phyloP scores from a whole-genome alignment of 2,888 invertebrate genomes.

The Netelia melanura region DNA sequence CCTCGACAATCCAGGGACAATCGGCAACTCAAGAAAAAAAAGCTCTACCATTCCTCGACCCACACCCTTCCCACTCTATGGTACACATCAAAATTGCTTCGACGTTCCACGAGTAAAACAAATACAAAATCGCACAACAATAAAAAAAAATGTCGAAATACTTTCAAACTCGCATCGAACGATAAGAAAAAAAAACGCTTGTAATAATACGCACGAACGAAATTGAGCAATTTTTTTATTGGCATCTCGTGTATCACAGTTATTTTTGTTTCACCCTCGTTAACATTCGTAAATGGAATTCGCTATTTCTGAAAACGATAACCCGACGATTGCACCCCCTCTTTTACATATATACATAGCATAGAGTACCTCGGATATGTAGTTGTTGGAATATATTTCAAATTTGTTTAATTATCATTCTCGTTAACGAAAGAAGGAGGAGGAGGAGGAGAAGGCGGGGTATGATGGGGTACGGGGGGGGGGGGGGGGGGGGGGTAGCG shows the following conservation, averaged over 20 bases:
- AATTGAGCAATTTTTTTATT: conserved; percentile 10
- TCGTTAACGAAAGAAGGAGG: conserved; percentile 25
- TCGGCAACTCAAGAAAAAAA: too few relatives aligned
- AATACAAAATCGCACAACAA: too few relatives aligned
- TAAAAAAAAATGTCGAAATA: too few relatives aligned
- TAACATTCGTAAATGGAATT: neutral
- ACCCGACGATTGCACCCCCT: neutral
- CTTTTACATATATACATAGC: neutral
- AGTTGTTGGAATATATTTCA: neutral
- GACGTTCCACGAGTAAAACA: too few relatives aligned
- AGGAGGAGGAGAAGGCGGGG: neutral
- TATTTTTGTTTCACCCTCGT: neutral
- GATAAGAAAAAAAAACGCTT: neutral
- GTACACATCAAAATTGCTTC: too few relatives aligned
- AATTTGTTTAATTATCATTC: conserved; percentile 49
- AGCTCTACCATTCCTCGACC: too few relatives aligned
- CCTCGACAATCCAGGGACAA: too few relatives aligned
- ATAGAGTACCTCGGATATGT: neutral
- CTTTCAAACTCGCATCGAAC: too few relatives aligned
- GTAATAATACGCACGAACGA: neutral
- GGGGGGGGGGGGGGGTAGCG: neutral
- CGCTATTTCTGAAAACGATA: neutral
- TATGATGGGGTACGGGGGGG: neutral
- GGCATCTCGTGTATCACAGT: conserved; percentile 12
- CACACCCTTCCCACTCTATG: too few relatives aligned